phyloP scores from a whole-genome alignment of 2,888 invertebrate species.

The Pelosia muscerda region DNA sequence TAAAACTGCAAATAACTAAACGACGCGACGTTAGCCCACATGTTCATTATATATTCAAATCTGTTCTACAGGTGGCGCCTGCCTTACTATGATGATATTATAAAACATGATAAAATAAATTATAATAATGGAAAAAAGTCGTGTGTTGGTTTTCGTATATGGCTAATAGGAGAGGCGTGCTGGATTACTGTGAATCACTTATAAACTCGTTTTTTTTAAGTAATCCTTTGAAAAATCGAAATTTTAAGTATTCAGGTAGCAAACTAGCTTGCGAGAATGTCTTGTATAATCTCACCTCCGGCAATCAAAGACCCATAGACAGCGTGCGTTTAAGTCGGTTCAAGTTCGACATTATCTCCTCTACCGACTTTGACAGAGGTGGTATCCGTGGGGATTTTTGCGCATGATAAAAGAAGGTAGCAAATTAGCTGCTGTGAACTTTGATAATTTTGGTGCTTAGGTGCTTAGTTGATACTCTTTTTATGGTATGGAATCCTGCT shows the following conservation, averaged over 20 bases:
- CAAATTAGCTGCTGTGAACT: not conserved
- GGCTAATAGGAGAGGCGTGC: not conserved
- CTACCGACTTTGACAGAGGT: too few relatives aligned
- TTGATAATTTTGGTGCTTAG: too few relatives aligned
- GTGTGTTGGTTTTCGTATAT: conserved; percentile 6
- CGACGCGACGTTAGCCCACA: conserved; percentile 35
- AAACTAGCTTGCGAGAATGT: too few relatives aligned
- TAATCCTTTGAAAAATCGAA: not conserved
- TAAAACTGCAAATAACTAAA: conserved; percentile 13
- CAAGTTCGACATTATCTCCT: too few relatives aligned
- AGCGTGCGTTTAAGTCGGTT: too few relatives aligned
- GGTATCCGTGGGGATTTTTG: too few relatives aligned
- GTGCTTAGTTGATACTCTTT: too few relatives aligned
- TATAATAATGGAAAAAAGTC: conserved; percentile 10
- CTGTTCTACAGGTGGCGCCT: conserved; percentile 22
- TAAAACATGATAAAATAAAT: conserved; percentile 13
- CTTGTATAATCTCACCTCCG: too few relatives aligned
- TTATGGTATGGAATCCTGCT: too few relatives aligned
- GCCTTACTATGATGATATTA: conserved; percentile 17
- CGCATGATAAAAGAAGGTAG: too few relatives aligned
- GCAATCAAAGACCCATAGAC: too few relatives aligned
- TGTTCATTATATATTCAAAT: conserved; percentile 36
- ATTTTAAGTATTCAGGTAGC: not conserved
- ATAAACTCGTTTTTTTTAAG: not conserved
- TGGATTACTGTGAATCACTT: not conserved